A percentile compares a stretch with the other conserved stretches of the same genome.
Evolutionary conservation across 1,140 invertebrate genomes (phyloP).

Genomic region (Drosophila kohkoa): DNA sequence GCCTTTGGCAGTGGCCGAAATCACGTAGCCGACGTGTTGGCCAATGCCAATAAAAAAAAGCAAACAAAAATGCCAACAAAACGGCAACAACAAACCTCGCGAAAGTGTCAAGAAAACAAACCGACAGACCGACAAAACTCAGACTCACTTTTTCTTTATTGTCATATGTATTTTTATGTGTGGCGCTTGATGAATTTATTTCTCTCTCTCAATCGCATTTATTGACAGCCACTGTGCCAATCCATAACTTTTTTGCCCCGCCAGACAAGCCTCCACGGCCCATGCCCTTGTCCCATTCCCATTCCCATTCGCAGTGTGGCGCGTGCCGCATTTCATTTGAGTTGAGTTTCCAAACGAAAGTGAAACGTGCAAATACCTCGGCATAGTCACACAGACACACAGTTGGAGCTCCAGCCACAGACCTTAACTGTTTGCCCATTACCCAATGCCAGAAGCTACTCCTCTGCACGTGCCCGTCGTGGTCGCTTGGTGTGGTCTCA

Average conservation of each 20-base stretch:
- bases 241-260: slow-evolving; percentile 23
- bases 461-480: slow-evolving; percentile 37
- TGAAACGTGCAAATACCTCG: slow-evolving; percentile 72
- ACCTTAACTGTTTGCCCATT: slow-evolving; percentile 3
- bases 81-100: slow-evolving; percentile 35
- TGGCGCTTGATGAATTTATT: slow-evolving; percentile 71
- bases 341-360: slow-evolving; percentile 55
- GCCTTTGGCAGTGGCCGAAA: slow-evolving; percentile 62
- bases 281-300: slow-evolving; percentile 1
- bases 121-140: slow-evolving; percentile 24
- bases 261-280: background rate
- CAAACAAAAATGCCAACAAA: slow-evolving; percentile 3
- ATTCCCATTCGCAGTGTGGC: slow-evolving; percentile 9
- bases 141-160: slow-evolving; percentile 77
- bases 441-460: slow-evolving; percentile 40
- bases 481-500: slow-evolving; percentile 24
- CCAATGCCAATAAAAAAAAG: slow-evolving; percentile 61
- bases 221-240: slow-evolving; percentile 39
- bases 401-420: background rate
- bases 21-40: slow-evolving; percentile 71
- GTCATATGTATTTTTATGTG: slow-evolving; percentile 55
- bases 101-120: slow-evolving; percentile 78
- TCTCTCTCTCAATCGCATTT: slow-evolving; percentile 41
- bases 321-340: slow-evolving; percentile 46
- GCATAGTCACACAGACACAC: slow-evolving; percentile 30